These are phyloP conservation scores for Sebastes vulpes DNA, from an alignment of 2,797 vertebrate species.

Conservation along the genomic window DNA sequence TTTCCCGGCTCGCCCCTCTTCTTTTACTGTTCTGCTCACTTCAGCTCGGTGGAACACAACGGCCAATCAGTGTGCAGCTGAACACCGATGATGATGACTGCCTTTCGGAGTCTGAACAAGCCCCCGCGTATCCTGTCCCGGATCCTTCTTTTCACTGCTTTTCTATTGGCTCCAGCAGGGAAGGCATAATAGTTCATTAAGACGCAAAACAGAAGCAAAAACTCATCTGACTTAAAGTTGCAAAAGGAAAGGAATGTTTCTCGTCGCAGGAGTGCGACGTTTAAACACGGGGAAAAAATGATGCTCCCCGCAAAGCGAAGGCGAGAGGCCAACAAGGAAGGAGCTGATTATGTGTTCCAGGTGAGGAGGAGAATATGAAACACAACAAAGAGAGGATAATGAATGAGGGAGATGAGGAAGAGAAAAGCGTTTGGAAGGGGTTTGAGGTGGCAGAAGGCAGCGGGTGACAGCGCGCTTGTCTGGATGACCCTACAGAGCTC, in stretches of 20 bases:
- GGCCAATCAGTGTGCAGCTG: conserved; percentile 65
- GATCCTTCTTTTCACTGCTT: conserved; percentile 60
- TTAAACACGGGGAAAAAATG: neutral
- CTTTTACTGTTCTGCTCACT: conserved; percentile 44
- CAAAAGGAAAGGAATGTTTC: conserved; percentile 26
- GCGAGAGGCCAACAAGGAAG: neutral
- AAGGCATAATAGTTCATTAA: conserved; percentile 69
- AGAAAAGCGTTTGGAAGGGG: conserved; percentile 10
- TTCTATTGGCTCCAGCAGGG: conserved; percentile 72
- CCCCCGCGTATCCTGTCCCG: conserved; percentile 45
- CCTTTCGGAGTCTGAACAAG: conserved; percentile 35
- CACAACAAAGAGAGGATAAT: neutral
- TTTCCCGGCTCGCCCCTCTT: conserved; percentile 46
- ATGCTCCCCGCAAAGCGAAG: conserved; percentile 1
- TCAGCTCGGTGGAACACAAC: conserved; percentile 45
- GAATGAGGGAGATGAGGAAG: neutral
- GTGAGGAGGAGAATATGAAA: neutral
- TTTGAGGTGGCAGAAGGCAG: conserved; percentile 56
- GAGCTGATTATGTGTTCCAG: neutral
- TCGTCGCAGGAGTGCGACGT: neutral
- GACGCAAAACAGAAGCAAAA: conserved; percentile 44
- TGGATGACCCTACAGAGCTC: conserved; percentile 76
- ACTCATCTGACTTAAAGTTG: conserved; percentile 33
- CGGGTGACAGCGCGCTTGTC: conserved; percentile 54
- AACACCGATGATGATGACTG: conserved; percentile 32